Conservation (phyloP, 2,888 invertebrate species). For the Drosophila emarginata region DNA sequence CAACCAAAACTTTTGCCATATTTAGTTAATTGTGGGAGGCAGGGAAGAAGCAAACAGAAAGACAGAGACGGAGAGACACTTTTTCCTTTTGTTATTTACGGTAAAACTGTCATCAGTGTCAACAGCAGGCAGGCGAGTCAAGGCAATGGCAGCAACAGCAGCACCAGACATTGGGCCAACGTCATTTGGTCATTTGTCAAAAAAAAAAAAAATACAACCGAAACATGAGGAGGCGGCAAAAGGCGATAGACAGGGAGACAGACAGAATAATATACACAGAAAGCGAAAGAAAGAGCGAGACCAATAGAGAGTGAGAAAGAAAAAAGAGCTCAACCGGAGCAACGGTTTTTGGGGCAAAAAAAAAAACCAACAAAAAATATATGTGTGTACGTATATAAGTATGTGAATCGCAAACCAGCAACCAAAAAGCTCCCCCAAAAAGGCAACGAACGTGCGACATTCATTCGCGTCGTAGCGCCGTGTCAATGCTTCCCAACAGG, state of each 20-base stretch:
- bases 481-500: background rate
- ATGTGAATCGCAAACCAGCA: conserved; percentile 16
- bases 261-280: conserved; percentile 12
- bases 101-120: conserved; percentile 50
- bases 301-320: background rate
- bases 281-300: background rate
- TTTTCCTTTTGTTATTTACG: conserved; percentile 45
- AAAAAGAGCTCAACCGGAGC: conserved; percentile 4
- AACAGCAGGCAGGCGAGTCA: conserved; percentile 16
- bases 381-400: background rate
- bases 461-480: background rate
- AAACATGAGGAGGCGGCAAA: conserved; percentile 8
- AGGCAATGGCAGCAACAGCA: conserved; percentile 39
- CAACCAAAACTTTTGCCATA: conserved; percentile 25
- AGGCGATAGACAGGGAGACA: conserved; percentile 13
- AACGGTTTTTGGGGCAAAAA: background rate
- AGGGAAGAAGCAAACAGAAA: conserved; percentile 2
- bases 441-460: conserved; percentile 19
- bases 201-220: conserved; percentile 26
- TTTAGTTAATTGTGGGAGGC: conserved; percentile 33
- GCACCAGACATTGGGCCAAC: conserved; percentile 58
- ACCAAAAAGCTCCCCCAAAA: conserved; percentile 8
- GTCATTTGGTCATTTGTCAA: conserved; percentile 71
- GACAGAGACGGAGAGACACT: background rate
- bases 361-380: background rate